phyloP scores from a whole-genome alignment of 2,113 vertebrate species.

The Protobothrops flavoviridis region DNA sequence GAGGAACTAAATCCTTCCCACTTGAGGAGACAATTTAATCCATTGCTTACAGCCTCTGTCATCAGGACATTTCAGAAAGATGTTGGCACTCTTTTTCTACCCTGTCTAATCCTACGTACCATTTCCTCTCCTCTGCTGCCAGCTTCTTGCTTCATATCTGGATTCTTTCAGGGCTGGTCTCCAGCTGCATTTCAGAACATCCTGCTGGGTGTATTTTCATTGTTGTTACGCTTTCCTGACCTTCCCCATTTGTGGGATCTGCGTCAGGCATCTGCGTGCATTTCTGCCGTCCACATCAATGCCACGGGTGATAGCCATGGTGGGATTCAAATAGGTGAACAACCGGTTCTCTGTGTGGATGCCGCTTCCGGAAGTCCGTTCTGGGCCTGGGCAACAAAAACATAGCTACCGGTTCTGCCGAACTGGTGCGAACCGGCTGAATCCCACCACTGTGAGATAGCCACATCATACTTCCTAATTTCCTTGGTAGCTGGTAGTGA shows the following conservation, averaged over 20 bases:
- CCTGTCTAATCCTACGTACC: conserved; percentile 24
- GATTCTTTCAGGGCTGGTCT: not conserved
- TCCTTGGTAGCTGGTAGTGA: not conserved
- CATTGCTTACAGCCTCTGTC: not conserved
- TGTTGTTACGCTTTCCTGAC: not conserved
- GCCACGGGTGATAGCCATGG: not conserved
- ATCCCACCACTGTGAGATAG: not conserved
- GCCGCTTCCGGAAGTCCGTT: too few species aligned
- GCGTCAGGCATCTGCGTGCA: not conserved
- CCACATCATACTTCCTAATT: not conserved
- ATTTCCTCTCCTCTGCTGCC: not conserved
- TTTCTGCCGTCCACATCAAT: conserved; percentile 18
- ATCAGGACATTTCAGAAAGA: not conserved
- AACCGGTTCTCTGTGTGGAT: too few species aligned
- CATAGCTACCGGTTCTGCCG: too few species aligned
- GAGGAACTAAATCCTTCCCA: not conserved
- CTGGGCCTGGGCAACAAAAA: too few species aligned
- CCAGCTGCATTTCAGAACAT: not conserved
- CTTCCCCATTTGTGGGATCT: not conserved
- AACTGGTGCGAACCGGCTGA: too few species aligned
- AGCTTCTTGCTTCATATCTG: not conserved
- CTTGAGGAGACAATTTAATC: not conserved
- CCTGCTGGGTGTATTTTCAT: not conserved
- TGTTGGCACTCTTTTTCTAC: not conserved
- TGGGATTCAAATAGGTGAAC: too few species aligned